Conservation (phyloP, 1,140 invertebrate species). For the Tyrophagus putrescentiae region DNA sequence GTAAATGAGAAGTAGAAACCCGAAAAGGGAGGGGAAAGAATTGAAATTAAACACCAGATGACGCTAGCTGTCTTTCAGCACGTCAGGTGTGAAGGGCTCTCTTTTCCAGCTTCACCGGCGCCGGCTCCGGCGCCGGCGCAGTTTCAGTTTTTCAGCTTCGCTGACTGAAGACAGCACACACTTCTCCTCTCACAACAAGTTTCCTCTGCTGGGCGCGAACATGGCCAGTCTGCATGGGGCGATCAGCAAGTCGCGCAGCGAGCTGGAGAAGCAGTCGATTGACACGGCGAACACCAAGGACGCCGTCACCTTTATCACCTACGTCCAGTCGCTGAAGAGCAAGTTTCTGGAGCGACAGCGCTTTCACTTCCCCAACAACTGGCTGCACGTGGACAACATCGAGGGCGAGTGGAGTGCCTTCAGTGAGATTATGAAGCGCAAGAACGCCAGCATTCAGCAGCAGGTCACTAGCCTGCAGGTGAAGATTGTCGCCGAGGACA, state of each 20-base stretch:
- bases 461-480: conserved; percentile 93
- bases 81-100: too few species aligned
- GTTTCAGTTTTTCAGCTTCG: too few species aligned
- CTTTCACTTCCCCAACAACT: conserved; percentile 90
- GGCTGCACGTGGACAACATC: conserved; percentile 97
- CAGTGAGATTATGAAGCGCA: conserved; percentile 94
- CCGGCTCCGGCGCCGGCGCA: too few species aligned
- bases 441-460: conserved; percentile 92
- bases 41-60: too few species aligned
- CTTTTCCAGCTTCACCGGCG: too few species aligned
- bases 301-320: conserved; percentile 94
- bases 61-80: too few species aligned
- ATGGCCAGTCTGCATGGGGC: conserved; percentile 85
- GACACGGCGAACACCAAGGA: conserved; percentile 95
- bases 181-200: too few species aligned
- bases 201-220: conserved; percentile 70
- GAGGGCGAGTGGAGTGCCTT: conserved; percentile 99
- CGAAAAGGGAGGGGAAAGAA: too few species aligned
- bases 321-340: conserved; percentile 89
- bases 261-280: conserved; percentile 91
- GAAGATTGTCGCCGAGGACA: conserved; percentile 98
- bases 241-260: conserved; percentile 83
- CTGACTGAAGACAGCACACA: too few species aligned
- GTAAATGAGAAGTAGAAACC: too few species aligned
- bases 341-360: conserved; percentile 90